Evolutionary conservation across 2,113 vertebrate species (phyloP).

Genomic region (Turnix velox): DNA sequence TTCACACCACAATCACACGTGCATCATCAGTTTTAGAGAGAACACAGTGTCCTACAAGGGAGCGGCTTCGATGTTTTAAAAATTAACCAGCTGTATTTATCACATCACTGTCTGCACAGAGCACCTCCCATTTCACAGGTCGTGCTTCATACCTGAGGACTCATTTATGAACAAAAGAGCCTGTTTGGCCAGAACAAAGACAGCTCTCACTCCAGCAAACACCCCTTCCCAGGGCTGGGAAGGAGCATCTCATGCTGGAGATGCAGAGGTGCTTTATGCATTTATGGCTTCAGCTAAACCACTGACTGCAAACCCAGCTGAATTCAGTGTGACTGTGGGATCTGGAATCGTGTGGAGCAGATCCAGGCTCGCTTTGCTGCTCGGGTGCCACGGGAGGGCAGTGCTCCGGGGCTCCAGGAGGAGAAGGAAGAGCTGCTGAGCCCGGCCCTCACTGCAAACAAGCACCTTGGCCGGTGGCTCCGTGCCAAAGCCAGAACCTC

Average conservation of each 20-base stretch:
- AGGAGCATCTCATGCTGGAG: not conserved
- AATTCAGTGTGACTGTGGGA: fast-evolving
- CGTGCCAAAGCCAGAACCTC: not conserved
- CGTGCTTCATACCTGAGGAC: not conserved
- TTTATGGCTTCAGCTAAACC: not conserved
- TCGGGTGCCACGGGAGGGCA: not conserved
- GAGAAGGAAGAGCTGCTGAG: not conserved
- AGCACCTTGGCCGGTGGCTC: not conserved
- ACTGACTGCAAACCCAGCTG: not conserved
- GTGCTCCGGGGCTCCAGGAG: not conserved
- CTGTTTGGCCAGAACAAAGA: not conserved
- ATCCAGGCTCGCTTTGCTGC: not conserved
- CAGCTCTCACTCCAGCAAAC: not conserved
- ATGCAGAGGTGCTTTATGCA: not conserved
- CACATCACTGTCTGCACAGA: not conserved
- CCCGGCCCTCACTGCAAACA: not conserved
- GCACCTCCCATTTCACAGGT: not conserved
- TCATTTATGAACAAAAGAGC: not conserved
- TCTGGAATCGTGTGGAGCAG: not conserved
- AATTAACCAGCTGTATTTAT: not conserved
- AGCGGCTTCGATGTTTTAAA: not conserved
- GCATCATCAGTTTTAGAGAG: not conserved
- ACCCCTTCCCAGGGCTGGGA: fast-evolving
- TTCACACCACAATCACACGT: fast-evolving
- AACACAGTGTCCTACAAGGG: not conserved